Percentiles rank a stretch among this genome's conserved stretches.
phyloP scores from a whole-genome alignment of 2,888 invertebrate species.

The Phania funesta region DNA sequence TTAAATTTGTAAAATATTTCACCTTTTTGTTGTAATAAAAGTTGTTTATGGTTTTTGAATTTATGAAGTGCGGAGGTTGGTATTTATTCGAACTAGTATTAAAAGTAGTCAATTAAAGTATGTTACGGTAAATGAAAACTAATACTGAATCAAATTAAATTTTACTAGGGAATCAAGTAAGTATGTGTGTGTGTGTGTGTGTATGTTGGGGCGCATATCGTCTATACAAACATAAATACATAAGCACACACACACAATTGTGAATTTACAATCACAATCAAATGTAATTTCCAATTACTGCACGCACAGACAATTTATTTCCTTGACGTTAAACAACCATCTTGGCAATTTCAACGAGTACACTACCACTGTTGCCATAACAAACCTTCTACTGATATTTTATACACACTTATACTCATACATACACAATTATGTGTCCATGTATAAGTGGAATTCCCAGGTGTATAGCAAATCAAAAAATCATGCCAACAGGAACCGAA shows the following conservation, averaged over 20 bases:
- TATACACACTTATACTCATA: not conserved
- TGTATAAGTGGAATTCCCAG: conserved; percentile 72
- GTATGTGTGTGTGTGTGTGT: not conserved
- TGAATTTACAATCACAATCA: conserved; percentile 51
- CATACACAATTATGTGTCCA: not conserved
- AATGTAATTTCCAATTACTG: conserved; percentile 79
- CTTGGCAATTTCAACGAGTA: conserved; percentile 47
- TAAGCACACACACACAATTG: conserved; percentile 7
- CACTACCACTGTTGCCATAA: not conserved
- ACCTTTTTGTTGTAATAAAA: too few relatives aligned
- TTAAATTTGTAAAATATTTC: too few relatives aligned
- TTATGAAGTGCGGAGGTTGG: conserved; percentile 1
- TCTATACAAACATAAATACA: conserved; percentile 19
- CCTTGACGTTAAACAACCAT: conserved; percentile 73
- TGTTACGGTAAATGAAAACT: not conserved
- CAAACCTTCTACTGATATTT: not conserved
- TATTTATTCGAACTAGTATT: conserved; percentile 3
- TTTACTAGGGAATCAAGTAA: conserved; percentile 64
- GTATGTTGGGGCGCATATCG: conserved; percentile 7
- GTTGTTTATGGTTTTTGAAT: not conserved
- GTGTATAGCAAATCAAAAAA: conserved; percentile 79
- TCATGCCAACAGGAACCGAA: conserved; percentile 69
- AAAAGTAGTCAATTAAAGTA: not conserved
- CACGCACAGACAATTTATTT: conserved; percentile 80
- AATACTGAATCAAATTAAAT: conserved; percentile 35